Evolutionary conservation across 1,140 invertebrate genomes (phyloP), one percentile per base, ranked within the genome.

Genomic region (Proctacanthus coquilletti): DNA sequence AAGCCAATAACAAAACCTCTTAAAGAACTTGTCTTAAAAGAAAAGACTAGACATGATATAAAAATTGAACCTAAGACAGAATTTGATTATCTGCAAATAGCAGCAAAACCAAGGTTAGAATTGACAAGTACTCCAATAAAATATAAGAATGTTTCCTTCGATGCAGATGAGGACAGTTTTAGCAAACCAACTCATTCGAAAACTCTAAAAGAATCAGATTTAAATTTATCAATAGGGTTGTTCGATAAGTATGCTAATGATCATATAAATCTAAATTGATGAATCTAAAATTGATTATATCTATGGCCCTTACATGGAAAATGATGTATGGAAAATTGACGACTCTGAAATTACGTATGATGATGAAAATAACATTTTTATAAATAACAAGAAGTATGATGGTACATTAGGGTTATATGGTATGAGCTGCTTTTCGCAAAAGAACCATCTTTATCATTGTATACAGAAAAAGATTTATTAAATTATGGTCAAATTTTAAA

Each of bases 401-500:
- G 41, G 35, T 18, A 50, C 46, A 13, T 20, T 13, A 3, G 47
- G 44, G 21, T 35, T 51, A 20, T 46, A 42, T 35, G 43, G 47
- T 30, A 34, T 50, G 18, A 17, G 49, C 23, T 47, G 40, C 38
- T 38, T n/a, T n/a, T n/a, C n/a, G n/a, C n/a, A n/a, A n/a, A n/a
- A 47, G 36, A 42, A 40, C 29, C 20, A 48, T n/a, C 48, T 44
- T 27, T 23, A n/a, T n/a, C 5, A 9, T 34, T 11, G 15, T 47
- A 46, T 21, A 45, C 39, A 21, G 10, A 37, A 25, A 18, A 39
- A 25, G 47, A 52, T 42, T 40, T 44, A 36, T 15, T 38, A 20
- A 41, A 34, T 21, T 53, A 53, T 46, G 43, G 40, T 37, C 34
- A 46, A 18, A 48, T 51, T 34, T 41, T 51, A 31, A 18, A 37